These are phyloP conservation scores for Ranitomeya imitator DNA, from an alignment of 2,113 vertebrate species.

Conservation along the genomic window DNA sequence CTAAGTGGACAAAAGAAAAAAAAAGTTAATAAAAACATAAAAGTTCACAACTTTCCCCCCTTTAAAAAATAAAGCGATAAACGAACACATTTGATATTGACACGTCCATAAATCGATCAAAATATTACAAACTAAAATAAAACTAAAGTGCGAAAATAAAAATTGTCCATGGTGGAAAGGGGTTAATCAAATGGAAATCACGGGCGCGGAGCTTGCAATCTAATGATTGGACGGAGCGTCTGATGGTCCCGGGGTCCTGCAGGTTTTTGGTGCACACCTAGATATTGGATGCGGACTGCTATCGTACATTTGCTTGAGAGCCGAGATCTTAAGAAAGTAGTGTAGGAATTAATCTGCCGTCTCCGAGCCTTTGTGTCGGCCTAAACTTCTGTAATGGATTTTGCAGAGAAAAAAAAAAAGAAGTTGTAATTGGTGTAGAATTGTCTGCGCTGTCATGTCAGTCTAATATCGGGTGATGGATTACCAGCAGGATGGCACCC, in stretches of 20 bases:
- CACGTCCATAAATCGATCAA: too few relatives aligned
- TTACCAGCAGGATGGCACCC: constrained; percentile 40
- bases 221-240: neutral
- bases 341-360: neutral
- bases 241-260: neutral
- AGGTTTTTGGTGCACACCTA: neutral
- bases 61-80: too few relatives aligned
- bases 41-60: too few relatives aligned
- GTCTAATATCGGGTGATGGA: constrained; percentile 46
- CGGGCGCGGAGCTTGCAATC: neutral
- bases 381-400: constrained; percentile 37
- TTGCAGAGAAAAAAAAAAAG: neutral
- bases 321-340: constrained; percentile 2
- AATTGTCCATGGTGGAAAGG: too few relatives aligned
- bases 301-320: neutral
- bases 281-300: neutral
- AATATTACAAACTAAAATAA: too few relatives aligned
- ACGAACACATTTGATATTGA: too few relatives aligned
- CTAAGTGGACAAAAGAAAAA: too few relatives aligned
- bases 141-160: too few relatives aligned
- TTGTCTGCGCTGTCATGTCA: constrained; percentile 37
- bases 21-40: too few relatives aligned
- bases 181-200: too few relatives aligned
- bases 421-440: constrained; percentile 37
- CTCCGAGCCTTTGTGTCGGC: neutral